Percentiles rank a stretch among this genome's conserved stretches.
phyloP scores from a whole-genome alignment of 2,113 vertebrate genomes.

The Benitochromis conjunctus region DNA sequence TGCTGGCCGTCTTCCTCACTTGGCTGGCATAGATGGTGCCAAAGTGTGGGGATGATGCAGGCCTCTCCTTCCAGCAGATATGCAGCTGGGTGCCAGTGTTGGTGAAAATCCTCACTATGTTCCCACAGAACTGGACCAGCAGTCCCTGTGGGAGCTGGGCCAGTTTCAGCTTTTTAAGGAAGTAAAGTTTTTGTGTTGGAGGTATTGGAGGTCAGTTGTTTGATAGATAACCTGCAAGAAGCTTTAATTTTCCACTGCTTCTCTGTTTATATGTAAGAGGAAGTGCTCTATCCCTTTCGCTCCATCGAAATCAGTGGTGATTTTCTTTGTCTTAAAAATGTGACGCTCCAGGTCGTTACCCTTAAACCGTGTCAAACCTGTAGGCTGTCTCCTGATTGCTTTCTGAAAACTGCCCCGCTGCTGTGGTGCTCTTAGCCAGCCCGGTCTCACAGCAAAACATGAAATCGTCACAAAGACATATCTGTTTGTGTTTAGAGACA shows the following conservation, averaged over 20 bases:
- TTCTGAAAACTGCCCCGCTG: neutral
- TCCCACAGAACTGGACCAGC: neutral
- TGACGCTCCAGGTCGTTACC: neutral
- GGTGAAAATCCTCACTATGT: neutral
- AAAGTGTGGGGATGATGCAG: neutral
- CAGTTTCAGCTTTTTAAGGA: neutral
- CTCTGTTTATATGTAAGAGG: neutral
- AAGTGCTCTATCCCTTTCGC: neutral
- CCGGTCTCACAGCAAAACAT: too few relatives aligned
- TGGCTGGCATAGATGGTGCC: neutral
- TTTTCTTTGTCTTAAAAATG: neutral
- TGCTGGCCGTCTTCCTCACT: neutral
- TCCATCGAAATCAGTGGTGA: rapidly evolving
- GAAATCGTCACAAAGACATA: too few relatives aligned
- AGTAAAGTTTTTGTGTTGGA: neutral
- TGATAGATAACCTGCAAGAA: neutral
- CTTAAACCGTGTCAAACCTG: neutral
- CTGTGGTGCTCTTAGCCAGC: neutral
- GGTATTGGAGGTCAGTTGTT: neutral
- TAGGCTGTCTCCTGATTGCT: neutral
- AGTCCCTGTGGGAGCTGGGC: neutral
- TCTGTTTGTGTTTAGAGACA: neutral
- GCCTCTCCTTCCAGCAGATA: neutral
- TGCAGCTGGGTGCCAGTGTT: neutral
- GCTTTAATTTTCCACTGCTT: neutral